Evolutionary conservation across 2,888 invertebrate species (phyloP).

Genomic region (Rutpela maculata): DNA sequence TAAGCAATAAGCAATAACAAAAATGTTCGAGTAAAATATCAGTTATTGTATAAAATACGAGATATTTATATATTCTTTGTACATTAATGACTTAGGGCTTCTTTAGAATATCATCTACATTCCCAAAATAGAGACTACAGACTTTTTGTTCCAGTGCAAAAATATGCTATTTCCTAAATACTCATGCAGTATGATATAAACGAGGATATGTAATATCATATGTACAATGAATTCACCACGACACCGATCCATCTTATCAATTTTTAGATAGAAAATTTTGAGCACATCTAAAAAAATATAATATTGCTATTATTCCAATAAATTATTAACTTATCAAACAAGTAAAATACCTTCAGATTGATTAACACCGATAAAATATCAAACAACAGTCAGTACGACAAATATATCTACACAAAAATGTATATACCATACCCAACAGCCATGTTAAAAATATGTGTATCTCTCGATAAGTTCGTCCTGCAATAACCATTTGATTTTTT

Average conservation of each 20-base stretch:
- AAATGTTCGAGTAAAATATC: slow-evolving; percentile 20
- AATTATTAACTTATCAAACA: slow-evolving; percentile 21
- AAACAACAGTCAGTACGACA: slow-evolving; percentile 20
- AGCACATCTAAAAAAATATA: slow-evolving; percentile 44
- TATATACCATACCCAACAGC: background rate
- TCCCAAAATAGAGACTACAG: slow-evolving; percentile 39
- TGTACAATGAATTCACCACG: slow-evolving; percentile 47
- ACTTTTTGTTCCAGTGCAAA: slow-evolving; percentile 52
- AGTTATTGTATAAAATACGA: slow-evolving; percentile 32
- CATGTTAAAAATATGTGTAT: background rate
- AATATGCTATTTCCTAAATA: slow-evolving; percentile 51
- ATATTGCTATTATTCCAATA: slow-evolving; percentile 42
- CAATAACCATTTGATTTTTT: background rate
- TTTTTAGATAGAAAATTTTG: slow-evolving; percentile 40
- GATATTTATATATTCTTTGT: slow-evolving; percentile 33
- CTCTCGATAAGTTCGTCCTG: background rate
- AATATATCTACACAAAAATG: slow-evolving; percentile 20
- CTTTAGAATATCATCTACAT: slow-evolving; percentile 25
- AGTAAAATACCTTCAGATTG: background rate
- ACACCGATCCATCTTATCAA: slow-evolving; percentile 39
- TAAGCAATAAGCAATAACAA: slow-evolving; percentile 29
- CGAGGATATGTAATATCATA: slow-evolving; percentile 52
- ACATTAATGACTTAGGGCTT: slow-evolving; percentile 35
- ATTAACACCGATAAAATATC: slow-evolving; percentile 26
- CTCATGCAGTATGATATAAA: slow-evolving; percentile 49